phyloP scores from a whole-genome alignment of 2,888 invertebrate species.

The Ennomos erosarius region DNA sequence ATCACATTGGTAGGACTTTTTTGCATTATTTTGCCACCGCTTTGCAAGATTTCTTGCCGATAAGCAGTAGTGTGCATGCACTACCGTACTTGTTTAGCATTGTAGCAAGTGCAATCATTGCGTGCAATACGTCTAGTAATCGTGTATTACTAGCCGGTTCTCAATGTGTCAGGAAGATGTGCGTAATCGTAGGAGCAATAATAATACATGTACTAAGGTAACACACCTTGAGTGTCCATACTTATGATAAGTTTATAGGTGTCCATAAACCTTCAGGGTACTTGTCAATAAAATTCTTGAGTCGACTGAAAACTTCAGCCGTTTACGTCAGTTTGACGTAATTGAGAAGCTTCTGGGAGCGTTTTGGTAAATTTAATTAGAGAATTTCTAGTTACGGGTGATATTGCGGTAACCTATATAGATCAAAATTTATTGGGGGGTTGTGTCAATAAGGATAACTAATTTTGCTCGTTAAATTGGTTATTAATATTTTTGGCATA shows the following conservation, averaged over 20 bases:
- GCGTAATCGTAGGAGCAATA: too few relatives aligned
- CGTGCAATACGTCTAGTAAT: too few relatives aligned
- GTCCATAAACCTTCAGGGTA: slow-evolving; percentile 9
- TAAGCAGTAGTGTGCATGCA: too few relatives aligned
- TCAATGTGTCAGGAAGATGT: too few relatives aligned
- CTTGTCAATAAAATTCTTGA: slow-evolving; percentile 46
- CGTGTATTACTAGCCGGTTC: too few relatives aligned
- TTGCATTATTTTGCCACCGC: too few relatives aligned
- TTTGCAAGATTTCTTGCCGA: too few relatives aligned
- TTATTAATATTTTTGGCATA: slow-evolving; percentile 8
- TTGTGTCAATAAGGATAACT: slow-evolving; percentile 10
- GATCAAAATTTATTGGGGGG: slow-evolving; percentile 16
- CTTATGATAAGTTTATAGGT: slow-evolving; percentile 3
- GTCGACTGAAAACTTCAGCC: slow-evolving; percentile 44
- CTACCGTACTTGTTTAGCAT: too few relatives aligned
- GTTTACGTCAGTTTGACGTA: slow-evolving; percentile 41
- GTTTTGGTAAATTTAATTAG: slow-evolving; percentile 42
- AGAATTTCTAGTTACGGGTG: slow-evolving; percentile 36
- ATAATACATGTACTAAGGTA: too few relatives aligned
- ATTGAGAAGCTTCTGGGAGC: slow-evolving; percentile 37
- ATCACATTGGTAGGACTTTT: too few relatives aligned
- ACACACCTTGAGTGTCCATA: slow-evolving; percentile 14
- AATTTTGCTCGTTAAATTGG: slow-evolving; percentile 5
- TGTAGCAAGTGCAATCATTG: too few relatives aligned
- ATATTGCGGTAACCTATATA: slow-evolving; percentile 28